Base-by-base conservation (phyloP, 2,113 vertebrate genomes). In the Nycticebus coucang region DNA sequence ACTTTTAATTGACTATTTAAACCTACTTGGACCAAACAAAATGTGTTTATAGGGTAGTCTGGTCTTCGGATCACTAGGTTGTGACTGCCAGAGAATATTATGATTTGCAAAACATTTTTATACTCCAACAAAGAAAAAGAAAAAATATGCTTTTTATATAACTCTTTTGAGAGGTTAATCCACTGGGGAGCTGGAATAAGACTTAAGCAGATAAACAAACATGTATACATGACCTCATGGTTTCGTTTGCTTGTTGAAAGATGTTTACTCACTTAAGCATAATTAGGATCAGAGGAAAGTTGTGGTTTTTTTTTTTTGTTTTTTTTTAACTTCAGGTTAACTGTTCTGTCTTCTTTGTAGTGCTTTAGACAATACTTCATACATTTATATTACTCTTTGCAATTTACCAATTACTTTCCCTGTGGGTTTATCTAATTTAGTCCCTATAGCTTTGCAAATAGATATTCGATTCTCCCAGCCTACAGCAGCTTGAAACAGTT, bases 391-490 rank as follows among this genome's bases (percentile, higher is more conserved):
- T 81, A 33, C 10, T 62, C 60, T 89, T 90, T 30, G 24, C 57
- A 85, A 5, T 71, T 35, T 87, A 66, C 90, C 77, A 69, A 74
- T 95, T 92, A 77, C 50, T 81, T 85, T 85, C 85, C 91, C 68
- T 92, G 93, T 30, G 81, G 92, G 72, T 92, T 94, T 93, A 90
- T 93, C 94, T 97, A 95, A 97, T 96, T 96, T 93, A 93, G 87
- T 96, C 95, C 81, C 96, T 77, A n/a, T 53, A 94, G 93, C 41
- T 30, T 96, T 95, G 80, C 82, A 93, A 95, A 93, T 78, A 85
- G 90, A 89, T 90, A 85, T 60, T 75, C 64, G 81, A 66, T 91
- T 91, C 91, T 91, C 37, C 91, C 41, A 96, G 89, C 79, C 78
- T 53, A 80, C 55, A 80, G 79, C 69, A 77, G 87, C 78, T 72